phyloP scores from a whole-genome alignment of 2,113 vertebrate genomes.

The Trachemys scripta region DNA sequence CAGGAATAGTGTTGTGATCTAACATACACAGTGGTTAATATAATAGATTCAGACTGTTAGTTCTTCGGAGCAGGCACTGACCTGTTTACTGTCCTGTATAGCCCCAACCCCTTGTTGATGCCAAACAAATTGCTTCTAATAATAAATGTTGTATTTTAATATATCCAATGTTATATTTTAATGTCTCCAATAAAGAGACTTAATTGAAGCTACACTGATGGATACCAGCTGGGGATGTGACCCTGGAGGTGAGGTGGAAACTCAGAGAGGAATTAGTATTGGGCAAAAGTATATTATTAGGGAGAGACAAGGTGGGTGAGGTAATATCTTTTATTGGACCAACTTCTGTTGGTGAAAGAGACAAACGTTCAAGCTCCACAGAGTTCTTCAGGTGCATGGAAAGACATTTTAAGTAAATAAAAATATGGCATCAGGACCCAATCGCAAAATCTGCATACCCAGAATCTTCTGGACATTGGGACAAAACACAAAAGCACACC shows the following conservation, averaged over 20 bases:
- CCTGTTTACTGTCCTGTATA: not conserved
- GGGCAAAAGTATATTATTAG: conserved; percentile 39
- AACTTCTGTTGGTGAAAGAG: not conserved
- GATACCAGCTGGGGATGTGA: not conserved
- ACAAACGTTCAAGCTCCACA: not conserved
- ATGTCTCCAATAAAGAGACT: not conserved
- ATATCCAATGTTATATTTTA: not conserved
- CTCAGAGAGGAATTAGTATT: not conserved
- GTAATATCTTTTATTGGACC: not conserved
- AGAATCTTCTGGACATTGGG: conserved; percentile 29
- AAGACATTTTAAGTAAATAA: conserved; percentile 30
- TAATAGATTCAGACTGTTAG: not conserved
- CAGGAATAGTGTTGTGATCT: not conserved
- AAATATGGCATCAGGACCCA: not conserved
- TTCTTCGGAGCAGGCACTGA: not conserved
- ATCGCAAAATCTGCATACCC: not conserved
- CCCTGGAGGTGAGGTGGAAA: conserved; percentile 44
- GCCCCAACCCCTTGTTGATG: not conserved
- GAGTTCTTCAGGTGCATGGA: not conserved
- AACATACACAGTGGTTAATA: not conserved
- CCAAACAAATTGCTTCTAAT: not conserved
- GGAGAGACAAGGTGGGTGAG: not conserved
- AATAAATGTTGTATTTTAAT: conserved; percentile 1
- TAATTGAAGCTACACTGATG: not conserved
- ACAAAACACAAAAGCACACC: conserved; percentile 55